phyloP scores from a whole-genome alignment of 2,113 vertebrate genomes.

The Oceanodroma tethys region DNA sequence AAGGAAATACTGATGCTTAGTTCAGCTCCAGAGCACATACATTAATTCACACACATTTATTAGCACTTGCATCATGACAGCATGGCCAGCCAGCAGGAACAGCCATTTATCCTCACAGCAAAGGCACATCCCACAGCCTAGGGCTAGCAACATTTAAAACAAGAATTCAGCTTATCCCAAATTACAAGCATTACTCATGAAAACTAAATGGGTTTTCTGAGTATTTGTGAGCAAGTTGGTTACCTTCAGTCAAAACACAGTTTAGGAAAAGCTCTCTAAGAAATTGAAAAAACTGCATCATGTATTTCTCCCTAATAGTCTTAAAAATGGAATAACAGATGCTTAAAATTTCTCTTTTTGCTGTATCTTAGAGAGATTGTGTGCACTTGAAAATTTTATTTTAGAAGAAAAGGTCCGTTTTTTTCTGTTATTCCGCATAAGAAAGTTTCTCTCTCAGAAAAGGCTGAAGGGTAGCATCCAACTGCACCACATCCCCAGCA shows the following conservation, averaged over 20 bases:
- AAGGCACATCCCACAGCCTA: background rate
- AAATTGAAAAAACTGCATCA: background rate
- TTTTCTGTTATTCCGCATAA: background rate
- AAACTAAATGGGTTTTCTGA: background rate
- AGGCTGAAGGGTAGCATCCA: background rate
- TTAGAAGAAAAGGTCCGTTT: background rate
- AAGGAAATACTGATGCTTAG: background rate
- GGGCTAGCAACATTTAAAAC: background rate
- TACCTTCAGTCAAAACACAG: background rate
- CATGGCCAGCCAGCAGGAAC: background rate
- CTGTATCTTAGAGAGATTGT: background rate
- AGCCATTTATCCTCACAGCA: background rate
- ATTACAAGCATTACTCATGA: background rate
- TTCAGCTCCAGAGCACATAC: background rate
- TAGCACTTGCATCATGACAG: background rate
- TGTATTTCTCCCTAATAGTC: background rate
- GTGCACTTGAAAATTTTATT: background rate
- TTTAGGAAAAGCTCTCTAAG: background rate
- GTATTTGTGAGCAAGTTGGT: background rate
- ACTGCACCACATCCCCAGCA: background rate
- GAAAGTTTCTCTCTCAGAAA: background rate
- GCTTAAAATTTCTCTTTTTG: background rate
- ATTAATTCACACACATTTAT: background rate
- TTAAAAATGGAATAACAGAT: background rate
- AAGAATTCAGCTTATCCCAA: background rate